Conservation (phyloP, 2,113 vertebrate genomes). For the Aphelocoma coerulescens region DNA sequence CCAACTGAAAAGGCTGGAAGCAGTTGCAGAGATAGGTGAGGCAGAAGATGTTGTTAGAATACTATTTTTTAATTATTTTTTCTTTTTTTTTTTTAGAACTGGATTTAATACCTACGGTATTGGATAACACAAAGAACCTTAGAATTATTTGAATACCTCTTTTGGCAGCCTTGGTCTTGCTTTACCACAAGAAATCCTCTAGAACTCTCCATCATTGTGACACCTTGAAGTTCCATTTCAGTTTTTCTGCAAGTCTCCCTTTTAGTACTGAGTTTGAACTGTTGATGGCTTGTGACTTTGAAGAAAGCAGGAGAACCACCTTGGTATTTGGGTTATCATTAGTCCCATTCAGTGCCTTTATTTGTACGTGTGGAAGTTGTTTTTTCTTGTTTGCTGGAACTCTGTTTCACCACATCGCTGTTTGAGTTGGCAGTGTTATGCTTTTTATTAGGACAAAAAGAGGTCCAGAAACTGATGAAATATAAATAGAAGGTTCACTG, state of each 20-base stretch:
- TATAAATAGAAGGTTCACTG: constrained; percentile 60
- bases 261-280: background rate
- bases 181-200: background rate
- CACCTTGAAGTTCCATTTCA: background rate
- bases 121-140: background rate
- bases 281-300: background rate
- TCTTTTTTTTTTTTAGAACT: background rate
- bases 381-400: constrained; percentile 33
- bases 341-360: constrained; percentile 11
- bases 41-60: background rate
- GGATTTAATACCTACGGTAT: background rate
- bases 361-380: constrained; percentile 30
- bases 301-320: background rate
- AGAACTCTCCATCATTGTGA: background rate
- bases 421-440: constrained; percentile 68
- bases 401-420: constrained; percentile 42
- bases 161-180: background rate
- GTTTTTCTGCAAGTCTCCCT: background rate
- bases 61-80: background rate
- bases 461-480: constrained; percentile 62
- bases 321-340: constrained; percentile 10
- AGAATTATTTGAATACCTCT: background rate
- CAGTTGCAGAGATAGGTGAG: background rate
- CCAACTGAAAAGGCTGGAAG: background rate
- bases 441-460: constrained; percentile 66